phyloP scores from a whole-genome alignment of 2,888 invertebrate species.

The Heliconius cydno region DNA sequence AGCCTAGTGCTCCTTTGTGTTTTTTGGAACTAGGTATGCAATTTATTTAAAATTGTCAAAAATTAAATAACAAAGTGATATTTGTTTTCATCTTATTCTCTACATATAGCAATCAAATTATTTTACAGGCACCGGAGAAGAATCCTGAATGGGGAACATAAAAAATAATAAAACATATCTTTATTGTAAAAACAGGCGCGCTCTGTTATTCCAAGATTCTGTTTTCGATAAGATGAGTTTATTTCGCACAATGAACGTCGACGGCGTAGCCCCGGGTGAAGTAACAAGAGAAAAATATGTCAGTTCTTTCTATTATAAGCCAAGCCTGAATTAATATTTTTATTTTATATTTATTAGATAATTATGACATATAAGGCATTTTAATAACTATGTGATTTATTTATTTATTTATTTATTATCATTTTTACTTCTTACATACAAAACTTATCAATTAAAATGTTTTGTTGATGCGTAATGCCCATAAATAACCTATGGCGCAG shows the following conservation, averaged over 20 bases:
- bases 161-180: slow-evolving; percentile 25
- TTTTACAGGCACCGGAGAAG: neutral
- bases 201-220: slow-evolving; percentile 36
- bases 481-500: too few relatives aligned
- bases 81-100: neutral
- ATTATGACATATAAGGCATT: neutral
- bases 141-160: neutral
- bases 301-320: slow-evolving; percentile 20
- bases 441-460: too few relatives aligned
- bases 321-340: slow-evolving; percentile 26
- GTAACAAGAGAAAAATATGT: slow-evolving; percentile 32
- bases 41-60: neutral
- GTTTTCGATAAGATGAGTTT: slow-evolving; percentile 43
- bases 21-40: too few relatives aligned
- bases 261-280: slow-evolving; percentile 27
- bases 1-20: too few relatives aligned
- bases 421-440: too few relatives aligned
- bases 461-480: too few relatives aligned
- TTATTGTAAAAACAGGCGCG: slow-evolving; percentile 21
- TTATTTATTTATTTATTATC: too few relatives aligned
- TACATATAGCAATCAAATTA: neutral
- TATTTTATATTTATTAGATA: slow-evolving; percentile 24
- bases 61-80: neutral
- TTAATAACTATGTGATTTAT: too few relatives aligned
- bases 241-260: slow-evolving; percentile 44